Conservation (phyloP, 2,113 vertebrate species). For the Tachycineta bicolor region DNA sequence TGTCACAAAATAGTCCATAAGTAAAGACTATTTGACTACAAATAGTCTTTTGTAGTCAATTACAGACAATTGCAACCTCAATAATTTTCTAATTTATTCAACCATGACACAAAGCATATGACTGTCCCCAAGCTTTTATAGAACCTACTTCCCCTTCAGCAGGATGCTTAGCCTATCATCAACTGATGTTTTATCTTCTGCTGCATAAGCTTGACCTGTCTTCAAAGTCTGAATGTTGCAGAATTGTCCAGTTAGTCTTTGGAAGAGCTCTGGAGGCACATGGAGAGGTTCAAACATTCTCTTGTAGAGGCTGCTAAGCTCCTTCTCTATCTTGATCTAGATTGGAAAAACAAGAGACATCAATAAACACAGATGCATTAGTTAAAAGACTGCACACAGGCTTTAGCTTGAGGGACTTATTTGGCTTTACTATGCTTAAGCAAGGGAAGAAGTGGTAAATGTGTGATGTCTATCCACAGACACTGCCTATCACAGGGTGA, state of each 20-base stretch:
- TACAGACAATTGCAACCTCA: neutral
- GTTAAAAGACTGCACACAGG: neutral
- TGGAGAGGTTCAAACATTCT: slow-evolving; percentile 94
- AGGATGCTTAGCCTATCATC: slow-evolving; percentile 95
- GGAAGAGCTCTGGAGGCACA: slow-evolving; percentile 91
- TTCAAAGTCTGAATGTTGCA: slow-evolving; percentile 92
- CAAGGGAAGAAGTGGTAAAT: neutral
- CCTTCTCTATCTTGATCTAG: slow-evolving; percentile 95
- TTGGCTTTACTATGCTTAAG: neutral
- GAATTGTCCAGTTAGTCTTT: slow-evolving; percentile 93
- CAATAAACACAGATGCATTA: neutral
- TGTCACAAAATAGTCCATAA: neutral
- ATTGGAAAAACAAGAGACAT: slow-evolving; percentile 29
- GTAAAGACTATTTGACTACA: neutral
- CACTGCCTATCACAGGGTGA: neutral
- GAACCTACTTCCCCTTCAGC: slow-evolving; percentile 93
- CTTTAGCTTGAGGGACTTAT: neutral
- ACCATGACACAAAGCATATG: neutral
- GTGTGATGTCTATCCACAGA: neutral
- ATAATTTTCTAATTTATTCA: neutral
- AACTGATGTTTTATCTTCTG: slow-evolving; percentile 96
- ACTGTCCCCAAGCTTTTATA: neutral
- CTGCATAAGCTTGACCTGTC: slow-evolving; percentile 91
- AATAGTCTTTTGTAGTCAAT: too few species aligned
- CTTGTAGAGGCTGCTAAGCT: slow-evolving; percentile 89